Evolutionary conservation across 2,888 invertebrate species (phyloP).

Genomic region (Luperina testacea): DNA sequence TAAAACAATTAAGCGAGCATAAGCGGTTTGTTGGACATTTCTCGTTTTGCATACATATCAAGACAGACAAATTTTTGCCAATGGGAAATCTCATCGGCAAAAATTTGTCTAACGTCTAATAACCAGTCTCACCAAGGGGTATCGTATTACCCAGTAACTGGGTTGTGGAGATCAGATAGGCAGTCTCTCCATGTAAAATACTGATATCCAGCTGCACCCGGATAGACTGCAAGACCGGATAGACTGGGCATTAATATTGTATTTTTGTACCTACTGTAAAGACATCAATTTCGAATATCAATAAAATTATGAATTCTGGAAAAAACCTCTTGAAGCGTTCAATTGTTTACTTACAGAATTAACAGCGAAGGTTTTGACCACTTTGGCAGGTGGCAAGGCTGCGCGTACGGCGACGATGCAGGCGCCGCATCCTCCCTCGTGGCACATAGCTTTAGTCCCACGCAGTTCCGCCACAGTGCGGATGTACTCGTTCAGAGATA

Average conservation of each 20-base stretch:
- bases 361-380: slow-evolving; percentile 84
- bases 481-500: slow-evolving; percentile 90
- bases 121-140: too few relatives aligned
- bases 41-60: neutral
- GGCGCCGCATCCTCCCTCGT: slow-evolving; percentile 92
- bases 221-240: neutral
- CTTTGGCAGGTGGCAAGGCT: slow-evolving; percentile 68
- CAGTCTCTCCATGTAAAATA: neutral
- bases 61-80: neutral
- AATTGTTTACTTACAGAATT: slow-evolving; percentile 89
- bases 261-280: neutral
- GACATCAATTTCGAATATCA: neutral
- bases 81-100: neutral
- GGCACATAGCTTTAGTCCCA: slow-evolving; percentile 92
- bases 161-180: too few relatives aligned
- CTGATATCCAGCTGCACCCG: too few relatives aligned
- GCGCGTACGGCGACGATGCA: slow-evolving; percentile 90
- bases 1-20: neutral
- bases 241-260: neutral
- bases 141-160: too few relatives aligned
- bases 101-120: too few relatives aligned
- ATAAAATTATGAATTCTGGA: neutral
- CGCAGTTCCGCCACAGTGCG: slow-evolving; percentile 89
- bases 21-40: neutral
- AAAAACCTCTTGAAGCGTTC: neutral